phyloP scores from a whole-genome alignment of 2,113 vertebrate species.

The human region GRCh38 chr13:100179001-100179500 shows the following conservation, averaged over 20 bases:
- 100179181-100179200: not conserved
- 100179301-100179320: not conserved
- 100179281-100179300: not conserved
- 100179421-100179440: not conserved
- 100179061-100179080: too few species aligned
- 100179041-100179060: too few species aligned
- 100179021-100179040: too few species aligned
- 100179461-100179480: not conserved
- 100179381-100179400: not conserved
- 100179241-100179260: not conserved
- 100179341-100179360: not conserved
- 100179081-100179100: too few species aligned
- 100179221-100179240: not conserved
- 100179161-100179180: conserved; percentile 24
- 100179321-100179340: not conserved
- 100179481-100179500: conserved; percentile 18
- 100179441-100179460: not conserved
- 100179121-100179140: not conserved
- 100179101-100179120: not conserved
- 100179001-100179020: too few species aligned
- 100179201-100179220: not conserved
- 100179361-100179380: not conserved
- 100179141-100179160: not conserved
- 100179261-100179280: not conserved
- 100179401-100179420: not conserved